Base-by-base conservation (phyloP, 2,113 vertebrate species). In the Polyodon spathula region DNA sequence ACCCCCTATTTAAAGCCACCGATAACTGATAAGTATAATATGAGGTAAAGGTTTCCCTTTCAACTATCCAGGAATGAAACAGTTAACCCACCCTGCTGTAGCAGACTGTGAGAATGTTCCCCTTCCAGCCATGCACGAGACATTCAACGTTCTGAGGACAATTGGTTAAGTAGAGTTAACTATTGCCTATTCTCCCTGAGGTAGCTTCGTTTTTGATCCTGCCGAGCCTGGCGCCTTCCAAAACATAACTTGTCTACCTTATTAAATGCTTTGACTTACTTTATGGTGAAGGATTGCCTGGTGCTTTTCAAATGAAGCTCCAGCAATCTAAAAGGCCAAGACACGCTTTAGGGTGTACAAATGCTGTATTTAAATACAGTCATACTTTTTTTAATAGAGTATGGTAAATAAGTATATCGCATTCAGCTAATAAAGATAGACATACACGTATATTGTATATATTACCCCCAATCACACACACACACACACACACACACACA, bases 231-330 rank as follows among this genome's bases (percentile, higher is more conserved):
- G 89, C 89, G 89, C 89, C 89, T 88, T 67, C 71, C 84, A 79
- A 70, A 86, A 84, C 85, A 75, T 84, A 84, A 82, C 84, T 86
- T 75, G 88, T 89, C 88, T 89, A 86, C 83, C 85, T 84, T 87
- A 86, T 85, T 88, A 86, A 88, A 88, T 79, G 80, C 78, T 80
- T 69, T 82, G 83, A 86, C 78, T 79, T 78, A 27, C 3, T 27
- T 27, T 27, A 78, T 65, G 79, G 76, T 82, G 70, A 76, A 72
- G 78, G 82, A 84, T 80, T 78, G 80, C 81, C 79, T 75, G 80
- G 82, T 84, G 84, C 81, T 83, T 82, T 78, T 81, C 79, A 73
- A 71, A 77, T 65, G 75, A 73, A 71, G 67, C 79, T 75, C 76
- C 83, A 86, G 80, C 86, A 40, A 79, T 62, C 59, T 63, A 76